Evolutionary conservation across 2,113 vertebrate species (phyloP).

Genomic region (Fregetta grallaria): DNA sequence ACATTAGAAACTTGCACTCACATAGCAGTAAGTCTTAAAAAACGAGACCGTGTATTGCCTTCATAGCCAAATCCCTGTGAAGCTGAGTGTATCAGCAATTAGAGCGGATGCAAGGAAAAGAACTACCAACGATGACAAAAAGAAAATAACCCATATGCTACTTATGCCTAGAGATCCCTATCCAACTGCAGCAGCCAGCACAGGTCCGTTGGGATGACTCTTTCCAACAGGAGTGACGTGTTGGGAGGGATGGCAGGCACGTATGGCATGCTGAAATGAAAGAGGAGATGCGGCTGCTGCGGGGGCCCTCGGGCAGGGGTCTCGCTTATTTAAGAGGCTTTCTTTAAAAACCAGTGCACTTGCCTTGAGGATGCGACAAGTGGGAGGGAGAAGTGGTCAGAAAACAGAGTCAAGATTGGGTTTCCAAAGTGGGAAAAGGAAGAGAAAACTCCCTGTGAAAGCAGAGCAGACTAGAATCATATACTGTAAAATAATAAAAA

Average conservation of each 20-base stretch:
- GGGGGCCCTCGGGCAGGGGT: rapidly evolving
- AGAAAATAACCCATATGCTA: not conserved
- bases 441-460: not conserved
- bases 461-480: not conserved
- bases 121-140: not conserved
- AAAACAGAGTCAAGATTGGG: not conserved
- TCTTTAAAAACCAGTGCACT: not conserved
- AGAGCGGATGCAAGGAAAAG: not conserved
- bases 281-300: not conserved
- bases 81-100: not conserved
- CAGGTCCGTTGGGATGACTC: not conserved
- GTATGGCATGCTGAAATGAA: not conserved
- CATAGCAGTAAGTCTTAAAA: not conserved
- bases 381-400: not conserved
- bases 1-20: not conserved
- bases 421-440: not conserved
- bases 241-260: not conserved
- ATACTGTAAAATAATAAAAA: not conserved
- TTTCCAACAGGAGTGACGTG: not conserved
- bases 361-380: not conserved
- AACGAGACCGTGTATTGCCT: not conserved
- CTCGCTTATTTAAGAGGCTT: not conserved
- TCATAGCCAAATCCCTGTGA: not conserved
- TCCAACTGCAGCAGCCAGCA: rapidly evolving
- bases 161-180: not conserved